Evolutionary conservation across 2,888 invertebrate species (phyloP).

Genomic region (Rhorus exstirpatorius): DNA sequence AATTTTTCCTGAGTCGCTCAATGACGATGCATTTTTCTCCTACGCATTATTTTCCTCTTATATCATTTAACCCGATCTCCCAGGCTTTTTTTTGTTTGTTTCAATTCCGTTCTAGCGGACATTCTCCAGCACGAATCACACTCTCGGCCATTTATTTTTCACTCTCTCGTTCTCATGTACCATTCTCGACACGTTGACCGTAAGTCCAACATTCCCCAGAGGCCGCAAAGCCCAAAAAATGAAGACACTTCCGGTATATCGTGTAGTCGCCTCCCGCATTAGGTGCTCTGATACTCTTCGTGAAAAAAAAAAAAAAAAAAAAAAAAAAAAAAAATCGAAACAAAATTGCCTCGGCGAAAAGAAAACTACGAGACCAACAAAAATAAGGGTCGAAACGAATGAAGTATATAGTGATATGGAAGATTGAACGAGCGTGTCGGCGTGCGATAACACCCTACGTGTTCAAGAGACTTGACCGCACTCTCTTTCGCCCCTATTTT

Average conservation of each 20-base stretch:
- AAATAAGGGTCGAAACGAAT: conserved; percentile 66
- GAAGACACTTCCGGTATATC: conserved; percentile 51
- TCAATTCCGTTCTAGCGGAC: conserved; percentile 14
- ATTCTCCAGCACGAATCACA: conserved; percentile 13
- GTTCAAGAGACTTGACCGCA: conserved; percentile 41
- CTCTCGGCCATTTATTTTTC: conserved; percentile 10
- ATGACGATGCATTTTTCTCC: background rate
- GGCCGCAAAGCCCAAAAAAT: conserved; percentile 18
- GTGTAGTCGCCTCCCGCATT: conserved; percentile 28
- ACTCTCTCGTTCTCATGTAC: background rate
- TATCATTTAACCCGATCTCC: background rate
- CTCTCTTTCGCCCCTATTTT: conserved; percentile 33
- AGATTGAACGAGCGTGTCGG: conserved; percentile 69
- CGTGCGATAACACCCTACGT: conserved; percentile 72
- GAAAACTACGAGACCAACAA: conserved; percentile 55
- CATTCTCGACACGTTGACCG: conserved; percentile 6
- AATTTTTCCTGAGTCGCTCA: too few species aligned
- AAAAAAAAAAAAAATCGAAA: background rate
- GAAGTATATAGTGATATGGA: conserved; percentile 54
- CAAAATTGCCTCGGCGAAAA: background rate
- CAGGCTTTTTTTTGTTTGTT: conserved; percentile 29
- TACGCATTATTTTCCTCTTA: background rate
- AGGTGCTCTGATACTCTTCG: conserved; percentile 25
- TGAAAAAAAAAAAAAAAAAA: too few species aligned
- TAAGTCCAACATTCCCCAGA: conserved; percentile 9